Conservation (phyloP, 2,113 vertebrate genomes). For the Cochlearius cochlearius region DNA sequence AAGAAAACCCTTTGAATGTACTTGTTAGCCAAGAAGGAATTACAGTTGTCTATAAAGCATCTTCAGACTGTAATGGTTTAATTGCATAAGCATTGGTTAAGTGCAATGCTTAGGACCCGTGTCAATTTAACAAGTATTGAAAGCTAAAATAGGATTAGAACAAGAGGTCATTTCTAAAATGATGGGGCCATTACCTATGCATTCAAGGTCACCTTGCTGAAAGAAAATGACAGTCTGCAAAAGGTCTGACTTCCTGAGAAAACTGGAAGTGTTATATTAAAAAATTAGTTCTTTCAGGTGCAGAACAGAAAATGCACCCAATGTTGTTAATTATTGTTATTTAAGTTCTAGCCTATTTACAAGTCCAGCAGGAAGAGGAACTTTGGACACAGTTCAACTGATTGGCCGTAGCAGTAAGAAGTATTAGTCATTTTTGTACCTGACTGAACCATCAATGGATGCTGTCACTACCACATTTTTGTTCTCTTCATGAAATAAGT, state of each 20-base stretch:
- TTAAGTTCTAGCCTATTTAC: background rate
- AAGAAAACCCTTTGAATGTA: background rate
- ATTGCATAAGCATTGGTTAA: background rate
- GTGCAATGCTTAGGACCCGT: background rate
- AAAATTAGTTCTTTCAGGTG: background rate
- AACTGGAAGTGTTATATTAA: background rate
- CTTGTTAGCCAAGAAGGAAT: background rate
- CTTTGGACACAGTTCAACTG: background rate
- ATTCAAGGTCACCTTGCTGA: background rate
- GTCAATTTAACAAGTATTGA: background rate
- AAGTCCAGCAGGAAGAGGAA: background rate
- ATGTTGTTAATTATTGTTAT: background rate
- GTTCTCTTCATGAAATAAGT: constrained; percentile 62
- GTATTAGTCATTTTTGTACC: constrained; percentile 41
- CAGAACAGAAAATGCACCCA: background rate
- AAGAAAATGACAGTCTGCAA: background rate
- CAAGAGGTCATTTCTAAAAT: background rate
- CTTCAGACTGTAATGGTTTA: background rate
- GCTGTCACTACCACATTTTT: constrained; percentile 68
- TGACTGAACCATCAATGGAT: constrained; percentile 71
- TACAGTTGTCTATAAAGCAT: background rate
- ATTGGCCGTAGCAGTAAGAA: background rate
- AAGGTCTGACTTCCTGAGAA: background rate
- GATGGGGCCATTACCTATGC: background rate
- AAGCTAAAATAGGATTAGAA: background rate